Conservation (phyloP, 2,113 vertebrate species). For the Callipepla californica region DNA sequence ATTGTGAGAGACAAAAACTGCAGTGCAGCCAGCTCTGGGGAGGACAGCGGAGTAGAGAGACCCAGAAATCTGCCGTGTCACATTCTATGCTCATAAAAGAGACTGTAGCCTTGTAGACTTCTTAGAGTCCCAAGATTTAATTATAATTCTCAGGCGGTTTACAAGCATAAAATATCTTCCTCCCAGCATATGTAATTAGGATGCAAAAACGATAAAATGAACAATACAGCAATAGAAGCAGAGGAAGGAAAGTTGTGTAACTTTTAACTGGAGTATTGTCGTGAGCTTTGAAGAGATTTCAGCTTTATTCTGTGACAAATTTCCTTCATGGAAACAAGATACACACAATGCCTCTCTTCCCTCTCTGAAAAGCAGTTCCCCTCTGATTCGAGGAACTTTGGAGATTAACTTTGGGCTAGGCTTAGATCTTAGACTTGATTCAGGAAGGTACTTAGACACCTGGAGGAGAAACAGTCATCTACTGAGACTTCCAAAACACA, state of each 20-base stretch:
- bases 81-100: not conserved
- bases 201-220: not conserved
- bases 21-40: not conserved
- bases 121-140: not conserved
- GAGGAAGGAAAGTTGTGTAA: not conserved
- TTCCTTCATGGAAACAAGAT: slow-evolving; percentile 30
- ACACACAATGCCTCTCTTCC: not conserved
- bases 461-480: not conserved
- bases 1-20: not conserved
- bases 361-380: not conserved
- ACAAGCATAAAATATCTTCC: not conserved
- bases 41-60: not conserved
- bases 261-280: not conserved
- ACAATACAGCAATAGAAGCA: not conserved
- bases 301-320: not conserved
- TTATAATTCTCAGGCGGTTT: not conserved
- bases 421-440: not conserved
- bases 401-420: not conserved
- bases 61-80: not conserved
- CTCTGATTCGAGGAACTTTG: not conserved
- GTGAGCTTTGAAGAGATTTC: not conserved
- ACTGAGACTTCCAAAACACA: not conserved
- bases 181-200: not conserved
- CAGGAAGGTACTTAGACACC: not conserved
- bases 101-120: not conserved